Conservation (phyloP, 2,888 invertebrate species). For the Sycophila texana region DNA sequence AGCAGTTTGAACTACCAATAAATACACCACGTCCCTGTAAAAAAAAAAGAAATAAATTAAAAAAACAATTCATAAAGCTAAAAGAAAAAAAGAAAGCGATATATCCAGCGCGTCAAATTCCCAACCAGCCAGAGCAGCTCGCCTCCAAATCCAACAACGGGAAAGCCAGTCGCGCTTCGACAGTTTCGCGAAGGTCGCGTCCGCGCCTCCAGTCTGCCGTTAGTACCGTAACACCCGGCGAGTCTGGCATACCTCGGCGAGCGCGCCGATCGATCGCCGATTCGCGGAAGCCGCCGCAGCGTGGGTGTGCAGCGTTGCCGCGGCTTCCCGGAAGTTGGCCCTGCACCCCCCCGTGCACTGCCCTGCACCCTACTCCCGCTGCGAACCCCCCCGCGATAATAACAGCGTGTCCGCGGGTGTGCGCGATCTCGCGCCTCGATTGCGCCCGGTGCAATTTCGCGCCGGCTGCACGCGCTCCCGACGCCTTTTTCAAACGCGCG, state of each 20-base stretch:
- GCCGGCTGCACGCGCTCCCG: background rate
- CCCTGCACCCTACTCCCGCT: background rate
- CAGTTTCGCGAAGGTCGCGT: conserved; percentile 18
- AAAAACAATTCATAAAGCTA: too few species aligned
- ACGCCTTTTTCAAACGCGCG: background rate
- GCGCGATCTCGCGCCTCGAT: background rate
- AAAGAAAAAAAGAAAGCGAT: too few species aligned
- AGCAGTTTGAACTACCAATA: too few species aligned
- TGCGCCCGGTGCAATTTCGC: background rate
- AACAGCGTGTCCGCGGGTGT: background rate
- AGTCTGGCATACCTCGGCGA: background rate
- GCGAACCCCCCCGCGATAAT: background rate
- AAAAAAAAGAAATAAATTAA: too few species aligned
- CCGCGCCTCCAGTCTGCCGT: background rate
- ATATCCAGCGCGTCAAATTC: too few species aligned
- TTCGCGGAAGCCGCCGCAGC: conserved; percentile 6
- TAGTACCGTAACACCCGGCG: background rate
- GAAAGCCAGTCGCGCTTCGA: background rate
- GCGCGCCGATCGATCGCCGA: conserved; percentile 15
- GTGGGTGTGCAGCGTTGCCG: background rate
- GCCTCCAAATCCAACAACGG: too few species aligned
- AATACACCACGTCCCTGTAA: too few species aligned
- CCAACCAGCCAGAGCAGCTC: too few species aligned
- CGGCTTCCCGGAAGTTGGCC: conserved; percentile 12
- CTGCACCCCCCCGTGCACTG: background rate